phyloP scores from a whole-genome alignment of 2,113 vertebrate genomes.

The Cavia aperea region DNA sequence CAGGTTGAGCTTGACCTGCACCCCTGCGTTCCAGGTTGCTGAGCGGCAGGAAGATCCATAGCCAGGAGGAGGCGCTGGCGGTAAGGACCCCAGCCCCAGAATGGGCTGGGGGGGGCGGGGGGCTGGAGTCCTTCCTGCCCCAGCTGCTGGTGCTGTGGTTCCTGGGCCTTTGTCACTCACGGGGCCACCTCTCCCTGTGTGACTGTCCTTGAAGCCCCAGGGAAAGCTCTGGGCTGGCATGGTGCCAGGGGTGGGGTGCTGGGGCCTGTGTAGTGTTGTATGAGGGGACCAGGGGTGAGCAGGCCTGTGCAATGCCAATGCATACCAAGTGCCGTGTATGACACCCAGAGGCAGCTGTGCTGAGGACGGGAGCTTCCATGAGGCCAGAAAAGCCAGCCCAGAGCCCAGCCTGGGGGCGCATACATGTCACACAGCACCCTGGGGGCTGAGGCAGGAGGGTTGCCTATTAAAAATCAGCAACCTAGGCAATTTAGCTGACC shows the following conservation, averaged over 20 bases:
- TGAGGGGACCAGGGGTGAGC: not conserved
- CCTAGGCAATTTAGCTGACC: not conserved
- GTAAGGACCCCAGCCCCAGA: conserved; percentile 70
- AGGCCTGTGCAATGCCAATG: fast-evolving
- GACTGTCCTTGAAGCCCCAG: too few relatives aligned
- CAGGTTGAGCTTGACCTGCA: not conserved
- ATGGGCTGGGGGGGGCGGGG: fast-evolving
- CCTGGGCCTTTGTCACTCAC: not conserved
- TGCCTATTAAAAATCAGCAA: not conserved
- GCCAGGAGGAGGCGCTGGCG: conserved; percentile 91
- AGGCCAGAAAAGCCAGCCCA: not conserved
- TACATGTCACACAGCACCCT: not conserved
- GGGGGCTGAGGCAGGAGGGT: not conserved
- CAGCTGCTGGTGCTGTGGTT: not conserved
- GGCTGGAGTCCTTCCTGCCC: not conserved
- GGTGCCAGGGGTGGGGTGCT: not conserved
- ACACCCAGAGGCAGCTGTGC: too few relatives aligned
- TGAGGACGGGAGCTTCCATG: too few relatives aligned
- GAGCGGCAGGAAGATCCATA: conserved; percentile 91
- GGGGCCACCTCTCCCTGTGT: not conserved
- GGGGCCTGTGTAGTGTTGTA: not conserved
- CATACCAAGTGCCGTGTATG: not conserved
- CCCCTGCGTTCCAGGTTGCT: conserved; percentile 81
- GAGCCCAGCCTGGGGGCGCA: not conserved
- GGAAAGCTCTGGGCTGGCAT: not conserved